These are phyloP conservation scores for Xenopus borealis DNA, from an alignment of 2,113 vertebrate genomes.

Conservation along the genomic window DNA sequence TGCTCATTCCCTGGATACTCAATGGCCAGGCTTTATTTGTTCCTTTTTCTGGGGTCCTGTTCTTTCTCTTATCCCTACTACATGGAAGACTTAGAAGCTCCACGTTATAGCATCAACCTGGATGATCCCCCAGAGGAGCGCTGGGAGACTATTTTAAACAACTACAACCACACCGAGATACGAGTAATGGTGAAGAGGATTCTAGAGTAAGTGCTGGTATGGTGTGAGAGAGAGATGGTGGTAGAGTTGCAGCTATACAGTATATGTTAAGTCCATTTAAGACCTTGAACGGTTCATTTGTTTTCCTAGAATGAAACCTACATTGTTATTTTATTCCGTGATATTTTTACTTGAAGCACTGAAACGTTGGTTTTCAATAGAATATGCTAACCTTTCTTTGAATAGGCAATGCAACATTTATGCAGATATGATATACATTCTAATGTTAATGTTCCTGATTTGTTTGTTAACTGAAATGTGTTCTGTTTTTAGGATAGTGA, in stretches of 20 bases:
- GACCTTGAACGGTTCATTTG: too few relatives aligned
- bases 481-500: neutral
- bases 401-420: too few relatives aligned
- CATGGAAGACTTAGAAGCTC: neutral
- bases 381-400: too few relatives aligned
- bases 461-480: neutral
- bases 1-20: neutral
- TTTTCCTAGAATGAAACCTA: too few relatives aligned
- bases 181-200: conserved; percentile 43
- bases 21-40: conserved; percentile 2
- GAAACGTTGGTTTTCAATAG: too few relatives aligned
- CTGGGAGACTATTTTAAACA: conserved; percentile 59
- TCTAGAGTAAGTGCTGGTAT: conserved; percentile 51
- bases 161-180: conserved; percentile 55
- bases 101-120: conserved; percentile 61
- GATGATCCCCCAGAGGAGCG: conserved; percentile 58
- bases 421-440: too few relatives aligned
- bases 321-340: too few relatives aligned
- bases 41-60: neutral
- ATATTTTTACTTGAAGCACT: too few relatives aligned
- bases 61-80: neutral
- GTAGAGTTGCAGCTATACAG: too few relatives aligned
- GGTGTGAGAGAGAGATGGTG: too few relatives aligned
- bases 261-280: too few relatives aligned
- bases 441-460: too few relatives aligned